These are phyloP conservation scores for Gryllus longicercus DNA, from an alignment of 2,888 invertebrate genomes.

Conservation along the genomic window DNA sequence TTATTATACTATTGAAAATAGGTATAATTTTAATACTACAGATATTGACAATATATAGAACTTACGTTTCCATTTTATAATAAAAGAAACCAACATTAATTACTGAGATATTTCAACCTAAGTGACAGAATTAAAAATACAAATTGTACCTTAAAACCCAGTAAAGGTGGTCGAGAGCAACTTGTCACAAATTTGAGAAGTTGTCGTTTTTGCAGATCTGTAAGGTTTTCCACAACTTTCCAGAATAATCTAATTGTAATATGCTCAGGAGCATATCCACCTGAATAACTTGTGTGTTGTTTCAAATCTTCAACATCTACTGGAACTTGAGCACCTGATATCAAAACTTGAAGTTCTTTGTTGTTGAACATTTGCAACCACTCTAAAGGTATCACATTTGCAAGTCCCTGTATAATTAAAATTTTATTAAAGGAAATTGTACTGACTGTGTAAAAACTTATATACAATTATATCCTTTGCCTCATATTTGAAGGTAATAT, in stretches of 20 bases:
- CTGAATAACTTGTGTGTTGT: constrained; percentile 82
- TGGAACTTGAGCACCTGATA: constrained; percentile 91
- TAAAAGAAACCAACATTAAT: no score
- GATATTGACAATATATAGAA: not conserved
- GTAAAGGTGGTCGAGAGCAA: constrained; percentile 91
- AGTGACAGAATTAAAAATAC: not conserved
- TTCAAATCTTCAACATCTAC: constrained; percentile 88
- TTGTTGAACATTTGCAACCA: constrained; percentile 95
- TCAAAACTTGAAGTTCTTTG: constrained; percentile 91
- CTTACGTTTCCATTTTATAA: not conserved
- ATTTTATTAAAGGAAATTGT: not conserved
- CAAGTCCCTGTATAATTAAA: constrained; percentile 63
- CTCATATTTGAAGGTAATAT: no score
- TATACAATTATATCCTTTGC: no score
- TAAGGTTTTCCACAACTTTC: constrained; percentile 79
- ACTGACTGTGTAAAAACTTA: no score
- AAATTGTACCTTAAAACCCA: constrained; percentile 84
- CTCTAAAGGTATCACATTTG: constrained; percentile 83
- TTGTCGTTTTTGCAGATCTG: constrained; percentile 77
- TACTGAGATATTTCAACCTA: no score
- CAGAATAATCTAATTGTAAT: constrained; percentile 85
- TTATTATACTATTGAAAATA: not conserved
- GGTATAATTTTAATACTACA: not conserved
- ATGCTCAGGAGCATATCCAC: constrained; percentile 79
- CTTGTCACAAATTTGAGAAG: constrained; percentile 97